phyloP scores from a whole-genome alignment of 2,797 vertebrate genomes.

The Nannoperca obscura region DNA sequence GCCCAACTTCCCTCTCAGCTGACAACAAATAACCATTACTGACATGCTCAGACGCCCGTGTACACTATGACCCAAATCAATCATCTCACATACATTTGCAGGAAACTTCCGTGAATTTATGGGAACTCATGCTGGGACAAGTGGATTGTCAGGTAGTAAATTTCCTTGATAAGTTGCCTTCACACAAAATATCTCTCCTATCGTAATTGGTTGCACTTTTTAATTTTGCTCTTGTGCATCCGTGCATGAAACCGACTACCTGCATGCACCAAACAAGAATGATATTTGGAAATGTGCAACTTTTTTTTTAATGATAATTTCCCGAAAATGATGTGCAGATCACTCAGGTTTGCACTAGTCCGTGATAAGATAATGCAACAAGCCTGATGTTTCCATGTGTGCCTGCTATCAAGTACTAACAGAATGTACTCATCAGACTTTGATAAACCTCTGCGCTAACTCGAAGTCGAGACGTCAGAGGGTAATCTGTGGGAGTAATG shows the following conservation, averaged over 20 bases:
- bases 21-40: constrained; percentile 41
- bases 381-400: constrained; percentile 18
- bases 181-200: constrained; percentile 45
- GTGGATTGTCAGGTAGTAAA: constrained; percentile 88
- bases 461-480: constrained; percentile 7
- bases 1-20: constrained; percentile 26
- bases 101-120: constrained; percentile 89
- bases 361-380: constrained; percentile 4
- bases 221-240: constrained; percentile 51
- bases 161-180: constrained; percentile 75
- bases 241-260: constrained; percentile 64
- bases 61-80: constrained; percentile 79
- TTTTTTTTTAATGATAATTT: not conserved
- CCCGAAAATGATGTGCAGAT: constrained; percentile 29
- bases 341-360: constrained; percentile 29
- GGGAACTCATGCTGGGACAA: constrained; percentile 87
- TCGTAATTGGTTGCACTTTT: constrained; percentile 61
- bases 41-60: constrained; percentile 57
- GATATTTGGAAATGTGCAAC: constrained; percentile 3
- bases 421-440: constrained; percentile 41
- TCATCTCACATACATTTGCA: constrained; percentile 86
- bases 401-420: constrained; percentile 56
- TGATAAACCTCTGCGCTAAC: constrained; percentile 26
- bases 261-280: constrained; percentile 72
- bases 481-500: constrained; percentile 18